These are phyloP conservation scores for Drosophila repleta DNA, from an alignment of 1,140 invertebrate genomes.

Conservation along the genomic window DNA sequence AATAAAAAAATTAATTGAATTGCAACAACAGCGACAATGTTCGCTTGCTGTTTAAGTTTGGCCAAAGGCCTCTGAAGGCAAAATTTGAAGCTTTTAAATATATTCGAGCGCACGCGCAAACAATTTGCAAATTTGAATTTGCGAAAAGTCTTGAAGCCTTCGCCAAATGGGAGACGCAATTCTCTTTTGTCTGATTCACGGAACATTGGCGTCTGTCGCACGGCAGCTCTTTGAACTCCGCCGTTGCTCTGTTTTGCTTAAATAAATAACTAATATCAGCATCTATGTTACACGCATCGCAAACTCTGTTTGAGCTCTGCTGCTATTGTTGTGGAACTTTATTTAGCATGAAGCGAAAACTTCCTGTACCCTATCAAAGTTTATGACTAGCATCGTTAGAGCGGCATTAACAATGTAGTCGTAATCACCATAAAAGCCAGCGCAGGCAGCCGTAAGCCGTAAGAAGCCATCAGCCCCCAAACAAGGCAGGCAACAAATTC, in stretches of 20 bases:
- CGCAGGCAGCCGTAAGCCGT: background rate
- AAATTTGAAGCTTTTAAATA: conserved; percentile 55
- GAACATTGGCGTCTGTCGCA: background rate
- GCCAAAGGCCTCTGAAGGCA: conserved; percentile 53
- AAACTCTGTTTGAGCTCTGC: conserved; percentile 26
- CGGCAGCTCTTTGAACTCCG: conserved; percentile 17
- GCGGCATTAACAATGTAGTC: background rate
- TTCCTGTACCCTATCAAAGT: conserved; percentile 39
- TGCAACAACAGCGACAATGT: conserved; percentile 49
- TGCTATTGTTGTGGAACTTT: conserved; percentile 24
- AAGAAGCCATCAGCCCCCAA: background rate
- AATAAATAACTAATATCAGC: conserved; percentile 18
- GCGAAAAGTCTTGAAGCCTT: too few species aligned
- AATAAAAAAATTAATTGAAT: conserved; percentile 65
- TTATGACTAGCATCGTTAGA: conserved; percentile 33
- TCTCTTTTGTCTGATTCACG: background rate
- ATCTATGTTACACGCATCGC: conserved; percentile 52
- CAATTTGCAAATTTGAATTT: conserved; percentile 12
- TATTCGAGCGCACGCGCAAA: conserved; percentile 25
- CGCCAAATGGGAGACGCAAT: conserved; percentile 2
- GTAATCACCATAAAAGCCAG: conserved; percentile 17
- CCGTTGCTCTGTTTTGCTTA: conserved; percentile 24
- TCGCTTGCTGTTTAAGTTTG: conserved; percentile 11
- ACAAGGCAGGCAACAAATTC: conserved; percentile 3
- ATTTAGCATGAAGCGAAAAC: conserved; percentile 39